A percentile compares a stretch with the other conserved stretches of the same genome.
These are phyloP conservation scores for Sciurus vulgaris DNA, from an alignment of 2,797 vertebrate species.

Conservation along the genomic window DNA sequence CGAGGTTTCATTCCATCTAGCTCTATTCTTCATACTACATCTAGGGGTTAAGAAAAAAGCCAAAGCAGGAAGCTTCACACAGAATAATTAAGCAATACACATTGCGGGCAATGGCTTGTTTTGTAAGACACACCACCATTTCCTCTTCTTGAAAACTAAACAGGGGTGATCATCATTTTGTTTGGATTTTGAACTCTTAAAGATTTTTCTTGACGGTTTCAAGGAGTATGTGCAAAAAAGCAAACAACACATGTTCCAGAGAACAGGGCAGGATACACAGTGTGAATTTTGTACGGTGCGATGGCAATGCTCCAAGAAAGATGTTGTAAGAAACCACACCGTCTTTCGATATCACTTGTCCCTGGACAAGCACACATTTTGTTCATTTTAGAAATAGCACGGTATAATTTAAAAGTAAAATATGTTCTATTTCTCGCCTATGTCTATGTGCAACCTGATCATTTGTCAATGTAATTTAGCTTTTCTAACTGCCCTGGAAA, in stretches of 20 bases:
- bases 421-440: not conserved
- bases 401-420: not conserved
- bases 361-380: not conserved
- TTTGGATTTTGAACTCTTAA: slow-evolving; percentile 68
- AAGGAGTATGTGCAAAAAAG: not conserved
- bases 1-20: not conserved
- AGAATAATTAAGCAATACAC: slow-evolving; percentile 66
- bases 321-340: not conserved
- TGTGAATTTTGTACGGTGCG: not conserved
- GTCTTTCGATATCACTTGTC: not conserved
- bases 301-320: not conserved
- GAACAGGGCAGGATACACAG: not conserved
- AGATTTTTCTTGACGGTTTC: slow-evolving; percentile 50
- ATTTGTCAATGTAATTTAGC: not conserved
- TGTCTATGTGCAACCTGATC: not conserved
- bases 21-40: not conserved
- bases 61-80: slow-evolving; percentile 72
- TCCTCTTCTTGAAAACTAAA: slow-evolving; percentile 66
- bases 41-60: slow-evolving; percentile 11
- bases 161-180: not conserved
- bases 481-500: not conserved
- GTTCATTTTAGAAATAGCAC: slow-evolving; percentile 19
- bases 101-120: slow-evolving; percentile 9
- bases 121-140: slow-evolving; percentile 56
- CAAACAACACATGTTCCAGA: not conserved